phyloP scores from a whole-genome alignment of 2,888 invertebrate genomes.

The Spilosoma lubricipeda region DNA sequence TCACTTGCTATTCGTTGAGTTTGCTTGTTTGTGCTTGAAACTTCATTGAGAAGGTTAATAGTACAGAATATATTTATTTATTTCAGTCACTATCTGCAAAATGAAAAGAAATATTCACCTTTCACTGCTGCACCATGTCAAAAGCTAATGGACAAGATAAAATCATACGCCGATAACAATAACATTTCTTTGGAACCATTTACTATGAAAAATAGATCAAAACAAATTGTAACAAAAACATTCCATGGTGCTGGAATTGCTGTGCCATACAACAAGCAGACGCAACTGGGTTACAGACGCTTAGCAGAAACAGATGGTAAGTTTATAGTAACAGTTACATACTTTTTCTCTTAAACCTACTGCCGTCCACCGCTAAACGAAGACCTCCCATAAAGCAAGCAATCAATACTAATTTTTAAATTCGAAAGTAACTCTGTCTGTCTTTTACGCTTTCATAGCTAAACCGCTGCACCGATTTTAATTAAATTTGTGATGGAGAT shows the following conservation, averaged over 20 bases:
- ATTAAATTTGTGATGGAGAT: no score
- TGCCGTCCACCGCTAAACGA: no score
- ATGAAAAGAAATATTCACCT: conserved; percentile 85
- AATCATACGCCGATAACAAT: conserved; percentile 87
- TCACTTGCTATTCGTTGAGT: no score
- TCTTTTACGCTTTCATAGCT: no score
- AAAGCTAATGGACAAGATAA: conserved; percentile 87
- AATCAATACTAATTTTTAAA: no score
- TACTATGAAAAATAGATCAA: conserved; percentile 87
- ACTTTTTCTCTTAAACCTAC: not conserved
- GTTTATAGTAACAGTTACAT: not conserved
- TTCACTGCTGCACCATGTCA: conserved; percentile 88
- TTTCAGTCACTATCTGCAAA: conserved; percentile 83
- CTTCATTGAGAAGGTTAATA: not conserved
- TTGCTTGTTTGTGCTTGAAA: not conserved
- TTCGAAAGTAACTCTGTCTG: no score
- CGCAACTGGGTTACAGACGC: conserved; percentile 94
- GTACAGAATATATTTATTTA: not conserved
- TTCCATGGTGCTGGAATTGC: conserved; percentile 94
- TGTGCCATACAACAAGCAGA: conserved; percentile 93
- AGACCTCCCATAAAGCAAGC: no score
- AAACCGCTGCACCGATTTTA: no score
- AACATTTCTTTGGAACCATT: conserved; percentile 86
- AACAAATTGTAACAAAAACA: conserved; percentile 88
- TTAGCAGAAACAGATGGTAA: conserved; percentile 89